Evolutionary conservation across 92 coral and sea anemone species (phyloP), one percentile per base, ranked within the genome.

Genomic region (Siderastrea siderea): DNA sequence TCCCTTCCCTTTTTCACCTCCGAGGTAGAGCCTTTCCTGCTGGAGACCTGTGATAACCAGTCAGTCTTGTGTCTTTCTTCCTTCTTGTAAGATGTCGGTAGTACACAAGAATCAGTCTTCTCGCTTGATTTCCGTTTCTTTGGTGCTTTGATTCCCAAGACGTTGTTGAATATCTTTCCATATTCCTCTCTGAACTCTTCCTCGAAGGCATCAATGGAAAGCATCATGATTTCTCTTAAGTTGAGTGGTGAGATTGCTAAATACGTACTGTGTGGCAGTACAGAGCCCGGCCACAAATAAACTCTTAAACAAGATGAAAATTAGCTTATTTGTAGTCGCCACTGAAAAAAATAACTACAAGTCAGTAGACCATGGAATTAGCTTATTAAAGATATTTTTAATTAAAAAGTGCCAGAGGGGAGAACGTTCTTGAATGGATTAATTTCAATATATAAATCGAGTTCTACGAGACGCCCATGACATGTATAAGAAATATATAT

Each of bases 131-230:
- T 14, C 44, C 50, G 4, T 81, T 68, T 55, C 50, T 17, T 68
- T 43, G 75, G 9, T 1, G 68, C 87, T 73, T 80, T 90, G 52
- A 90, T 73, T 10, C 74, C 67, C n/a, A 83, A 73, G 69, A 90
- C 79, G 68, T 90, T 90, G 57, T 71, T 79, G 66, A 86, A 86
- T 47, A 90, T 90, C 59, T 85, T 84, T n/a, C 90, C 93, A 64
- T 86, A 90, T n/a, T 90, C 91, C 45, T 79, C 82, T 66, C 54
- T 77, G 66, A 90, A 60, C 46, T 86, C 83, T 45, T 70, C 74
- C 14, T 90, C 93, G 53, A 85, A 90, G 44, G 60, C 66, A 47
- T 86, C 79, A 46, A 47, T 46, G 69, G 58, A 82, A 90, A 93
- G 99, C 96, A 96, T 90, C 54, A 26, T 95, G 57, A 55, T 6